Evolutionary conservation across 2,888 invertebrate species (phyloP).

Genomic region (Diploptera punctata): DNA sequence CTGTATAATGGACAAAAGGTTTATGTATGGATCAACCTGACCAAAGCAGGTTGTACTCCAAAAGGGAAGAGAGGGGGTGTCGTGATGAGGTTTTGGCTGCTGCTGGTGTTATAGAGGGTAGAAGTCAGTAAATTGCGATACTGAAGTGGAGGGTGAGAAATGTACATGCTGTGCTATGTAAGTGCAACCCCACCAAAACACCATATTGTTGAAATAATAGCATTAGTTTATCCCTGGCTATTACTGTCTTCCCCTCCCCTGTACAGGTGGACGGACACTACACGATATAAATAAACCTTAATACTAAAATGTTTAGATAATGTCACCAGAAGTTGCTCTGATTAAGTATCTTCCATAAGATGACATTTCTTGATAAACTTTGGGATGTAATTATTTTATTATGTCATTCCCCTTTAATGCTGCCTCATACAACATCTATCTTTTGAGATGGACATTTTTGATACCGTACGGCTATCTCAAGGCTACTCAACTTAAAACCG

Average conservation of each 20-base stretch:
- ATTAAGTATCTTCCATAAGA: background rate
- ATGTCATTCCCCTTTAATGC: background rate
- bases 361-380: background rate
- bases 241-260: slow-evolving; percentile 33
- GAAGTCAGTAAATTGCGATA: slow-evolving; percentile 25
- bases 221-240: slow-evolving; percentile 43
- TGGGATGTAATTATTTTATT: background rate
- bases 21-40: slow-evolving; percentile 14
- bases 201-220: slow-evolving; percentile 45
- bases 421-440: background rate
- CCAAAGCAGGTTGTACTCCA: slow-evolving; percentile 15
- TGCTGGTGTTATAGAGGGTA: background rate
- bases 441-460: no score
- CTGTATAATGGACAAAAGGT: background rate
- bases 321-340: background rate
- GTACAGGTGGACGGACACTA: background rate
- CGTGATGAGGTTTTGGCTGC: background rate
- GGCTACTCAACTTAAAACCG: no score
- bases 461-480: no score
- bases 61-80: background rate
- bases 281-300: no score
- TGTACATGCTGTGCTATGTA: background rate
- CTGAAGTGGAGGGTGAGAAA: slow-evolving; percentile 15
- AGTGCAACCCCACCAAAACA: slow-evolving; percentile 25
- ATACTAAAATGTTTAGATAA: background rate